Evolutionary conservation across 2,888 invertebrate species (phyloP).

Genomic region (Spatulosminthurus flaviceps): DNA sequence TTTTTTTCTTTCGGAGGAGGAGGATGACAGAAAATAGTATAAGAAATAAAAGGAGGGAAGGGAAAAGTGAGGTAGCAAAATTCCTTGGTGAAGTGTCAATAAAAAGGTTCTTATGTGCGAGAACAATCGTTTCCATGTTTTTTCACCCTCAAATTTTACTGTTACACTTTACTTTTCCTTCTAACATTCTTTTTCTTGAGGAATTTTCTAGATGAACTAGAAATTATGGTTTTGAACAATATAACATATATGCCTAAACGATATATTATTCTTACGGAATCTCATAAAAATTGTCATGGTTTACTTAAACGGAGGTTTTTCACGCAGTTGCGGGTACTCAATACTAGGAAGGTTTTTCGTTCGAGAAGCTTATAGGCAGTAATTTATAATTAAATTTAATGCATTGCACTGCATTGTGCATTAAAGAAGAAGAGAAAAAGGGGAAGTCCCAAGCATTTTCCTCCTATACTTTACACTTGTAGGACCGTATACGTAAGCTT

Average conservation of each 20-base stretch:
- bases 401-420: too few species aligned
- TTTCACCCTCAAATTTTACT: not conserved
- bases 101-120: not conserved
- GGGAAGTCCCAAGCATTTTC: too few species aligned
- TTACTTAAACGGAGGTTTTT: not conserved
- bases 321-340: too few species aligned
- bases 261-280: conserved; percentile 2
- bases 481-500: too few species aligned
- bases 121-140: not conserved
- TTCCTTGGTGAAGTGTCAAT: conserved; percentile 14
- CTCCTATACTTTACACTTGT: too few species aligned
- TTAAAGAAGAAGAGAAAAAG: too few species aligned
- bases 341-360: too few species aligned
- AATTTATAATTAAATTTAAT: too few species aligned
- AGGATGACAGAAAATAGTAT: too few species aligned
- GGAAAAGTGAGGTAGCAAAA: conserved; percentile 18
- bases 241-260: too few species aligned
- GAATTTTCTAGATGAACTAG: not conserved
- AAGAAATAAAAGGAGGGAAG: not conserved
- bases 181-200: not conserved
- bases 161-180: not conserved
- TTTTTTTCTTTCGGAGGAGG: not conserved
- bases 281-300: not conserved
- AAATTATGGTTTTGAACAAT: not conserved
- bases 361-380: too few species aligned